Evolutionary conservation across 2,113 vertebrate genomes (phyloP), one percentile per base, ranked within the genome.

Genomic region (Tylochromis polylepis): DNA sequence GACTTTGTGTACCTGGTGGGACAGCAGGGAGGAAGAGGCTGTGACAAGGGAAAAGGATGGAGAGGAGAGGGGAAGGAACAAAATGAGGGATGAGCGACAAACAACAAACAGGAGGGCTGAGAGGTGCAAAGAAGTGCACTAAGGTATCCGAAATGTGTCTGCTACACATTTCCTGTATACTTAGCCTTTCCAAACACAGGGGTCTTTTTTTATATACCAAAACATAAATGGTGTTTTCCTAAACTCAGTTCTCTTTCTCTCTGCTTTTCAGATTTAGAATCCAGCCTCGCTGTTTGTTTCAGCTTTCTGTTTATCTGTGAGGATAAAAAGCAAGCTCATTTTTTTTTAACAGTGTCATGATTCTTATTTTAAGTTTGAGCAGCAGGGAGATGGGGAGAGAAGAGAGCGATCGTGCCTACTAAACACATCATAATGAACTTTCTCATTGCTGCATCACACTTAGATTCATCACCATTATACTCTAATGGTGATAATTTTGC

Each of bases 341-440:
- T 82, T 82, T 82, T 24, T 36, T 14, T 16, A 11, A 65, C 22
- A 41, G 38, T 36, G 27, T 43, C 24, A 51, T n/a, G 56, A 56
- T 49, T 34, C 43, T 79, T 75, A 41, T 43, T 85, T 53, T 56
- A 29, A 15, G 3, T 49, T 15, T 14, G 6, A 18, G 38, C 51
- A 29, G 70, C 70, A 49, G 43, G 43, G 24, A 72, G 8, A 57
- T 34, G 18, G 34, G 77, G 51, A 36, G 16, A 41, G 27, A 75
- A 20, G 46, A 82, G 72, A 72, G 53, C 38, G 83, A 34, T 56
- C 49, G 55, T 24, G 27, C 75, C 5, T 38, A 79, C 29, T 55
- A 83, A 91, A 89, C 60, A 31, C 83, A 86, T 85, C 77, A 79
- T 90, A 87, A 94, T 92, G 84, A 93, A 87, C 87, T 79, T 89